A percentile compares a stretch with the other conserved stretches of the same genome.
Evolutionary conservation across 2,797 vertebrate species (phyloP).

Genomic region (Paramormyrops hopkinsi): DNA sequence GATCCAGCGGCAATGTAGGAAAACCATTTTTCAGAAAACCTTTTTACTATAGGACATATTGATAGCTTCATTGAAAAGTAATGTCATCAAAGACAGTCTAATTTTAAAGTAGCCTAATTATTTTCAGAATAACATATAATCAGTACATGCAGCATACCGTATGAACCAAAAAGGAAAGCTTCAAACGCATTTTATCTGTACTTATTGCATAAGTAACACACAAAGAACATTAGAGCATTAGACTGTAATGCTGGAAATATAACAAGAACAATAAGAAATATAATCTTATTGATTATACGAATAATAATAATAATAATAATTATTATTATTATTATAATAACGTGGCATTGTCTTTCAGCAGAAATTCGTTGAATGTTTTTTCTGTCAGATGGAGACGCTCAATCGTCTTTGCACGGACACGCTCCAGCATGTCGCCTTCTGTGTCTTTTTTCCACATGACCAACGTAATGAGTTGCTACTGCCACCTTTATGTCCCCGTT

Average conservation of each 20-base stretch:
- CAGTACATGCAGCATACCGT: neutral
- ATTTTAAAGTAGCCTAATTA: neutral
- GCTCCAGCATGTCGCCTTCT: conserved; percentile 5
- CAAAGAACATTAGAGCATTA: neutral
- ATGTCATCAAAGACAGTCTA: neutral
- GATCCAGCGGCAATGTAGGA: neutral
- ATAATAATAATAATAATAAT: neutral
- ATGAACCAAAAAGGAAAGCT: neutral
- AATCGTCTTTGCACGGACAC: neutral
- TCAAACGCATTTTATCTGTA: neutral
- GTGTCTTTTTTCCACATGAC: neutral
- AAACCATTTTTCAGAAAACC: neutral
- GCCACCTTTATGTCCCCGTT: neutral
- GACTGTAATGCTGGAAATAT: neutral
- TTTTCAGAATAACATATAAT: neutral
- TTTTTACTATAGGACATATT: neutral
- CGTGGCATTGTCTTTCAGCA: neutral
- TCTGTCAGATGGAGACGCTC: neutral
- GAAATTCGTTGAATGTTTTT: neutral
- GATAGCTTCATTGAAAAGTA: neutral
- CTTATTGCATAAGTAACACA: neutral
- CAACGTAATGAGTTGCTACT: conserved; percentile 7
- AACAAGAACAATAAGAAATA: neutral
- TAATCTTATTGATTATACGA: neutral
- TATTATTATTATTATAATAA: neutral